Percentiles rank a stretch among this genome's conserved stretches.
Conservation (phyloP, 1,140 invertebrate species). For the Heliconius hermathena region DNA sequence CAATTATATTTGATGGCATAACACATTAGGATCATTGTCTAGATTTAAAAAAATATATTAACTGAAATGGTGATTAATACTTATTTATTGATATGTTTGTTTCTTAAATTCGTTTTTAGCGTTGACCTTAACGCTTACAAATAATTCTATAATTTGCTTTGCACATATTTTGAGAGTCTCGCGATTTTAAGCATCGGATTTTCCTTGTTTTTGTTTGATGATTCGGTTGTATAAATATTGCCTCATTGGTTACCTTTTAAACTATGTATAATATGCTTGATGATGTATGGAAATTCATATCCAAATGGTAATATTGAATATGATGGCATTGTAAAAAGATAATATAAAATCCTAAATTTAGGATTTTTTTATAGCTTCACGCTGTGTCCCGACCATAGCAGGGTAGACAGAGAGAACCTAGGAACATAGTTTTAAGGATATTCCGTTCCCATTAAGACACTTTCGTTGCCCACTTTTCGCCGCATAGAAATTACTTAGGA, state of each 20-base stretch:
- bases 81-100: not conserved
- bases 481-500: no score
- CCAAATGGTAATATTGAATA: no score
- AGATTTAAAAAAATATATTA: not conserved
- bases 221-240: not conserved
- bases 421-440: no score
- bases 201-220: conserved; percentile 3
- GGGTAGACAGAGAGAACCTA: no score
- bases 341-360: no score
- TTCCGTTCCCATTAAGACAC: no score
- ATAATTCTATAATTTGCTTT: not conserved
- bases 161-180: not conserved
- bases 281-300: no score
- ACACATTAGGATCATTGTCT: conserved; percentile 7
- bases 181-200: no score
- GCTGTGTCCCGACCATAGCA: no score
- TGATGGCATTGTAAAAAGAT: no score
- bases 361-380: no score
- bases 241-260: not conserved
- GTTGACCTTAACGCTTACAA: not conserved
- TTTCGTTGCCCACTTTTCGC: no score
- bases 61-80: not conserved
- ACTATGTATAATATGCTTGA: not conserved
- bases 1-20: conserved; percentile 9
- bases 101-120: not conserved